Evolutionary conservation across 2,888 invertebrate genomes (phyloP).

Genomic region (Morpho achilles): DNA sequence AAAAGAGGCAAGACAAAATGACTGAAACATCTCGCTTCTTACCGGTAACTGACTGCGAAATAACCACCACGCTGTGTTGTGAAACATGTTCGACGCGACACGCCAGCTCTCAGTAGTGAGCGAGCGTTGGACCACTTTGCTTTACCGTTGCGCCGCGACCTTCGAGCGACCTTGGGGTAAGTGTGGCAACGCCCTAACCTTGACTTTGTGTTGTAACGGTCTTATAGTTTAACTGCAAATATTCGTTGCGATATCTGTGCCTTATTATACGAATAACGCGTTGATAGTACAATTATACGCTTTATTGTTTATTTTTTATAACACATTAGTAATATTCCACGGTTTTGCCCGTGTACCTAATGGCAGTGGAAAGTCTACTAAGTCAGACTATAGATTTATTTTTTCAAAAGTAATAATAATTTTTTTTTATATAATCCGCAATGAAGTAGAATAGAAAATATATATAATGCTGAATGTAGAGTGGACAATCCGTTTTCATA

Average conservation of each 20-base stretch:
- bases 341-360: too few relatives aligned
- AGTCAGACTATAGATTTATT: too few relatives aligned
- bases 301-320: too few relatives aligned
- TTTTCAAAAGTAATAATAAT: too few relatives aligned
- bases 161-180: conserved; percentile 61
- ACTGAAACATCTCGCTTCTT: conserved; percentile 39
- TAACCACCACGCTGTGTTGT: conserved; percentile 59
- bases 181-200: conserved; percentile 52
- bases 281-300: too few relatives aligned
- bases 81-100: conserved; percentile 46
- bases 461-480: too few relatives aligned
- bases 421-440: too few relatives aligned
- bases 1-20: too few relatives aligned
- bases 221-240: conserved; percentile 5
- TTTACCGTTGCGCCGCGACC: conserved; percentile 53
- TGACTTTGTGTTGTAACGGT: conserved; percentile 42
- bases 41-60: conserved; percentile 52
- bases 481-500: too few relatives aligned
- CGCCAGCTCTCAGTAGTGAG: conserved; percentile 59
- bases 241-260: background rate
- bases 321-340: too few relatives aligned
- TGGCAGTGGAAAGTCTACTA: too few relatives aligned
- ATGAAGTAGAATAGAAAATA: too few relatives aligned
- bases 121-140: conserved; percentile 51
- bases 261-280: background rate